phyloP scores from a whole-genome alignment of 2,113 vertebrate species.

The Chloropsis hardwickii region DNA sequence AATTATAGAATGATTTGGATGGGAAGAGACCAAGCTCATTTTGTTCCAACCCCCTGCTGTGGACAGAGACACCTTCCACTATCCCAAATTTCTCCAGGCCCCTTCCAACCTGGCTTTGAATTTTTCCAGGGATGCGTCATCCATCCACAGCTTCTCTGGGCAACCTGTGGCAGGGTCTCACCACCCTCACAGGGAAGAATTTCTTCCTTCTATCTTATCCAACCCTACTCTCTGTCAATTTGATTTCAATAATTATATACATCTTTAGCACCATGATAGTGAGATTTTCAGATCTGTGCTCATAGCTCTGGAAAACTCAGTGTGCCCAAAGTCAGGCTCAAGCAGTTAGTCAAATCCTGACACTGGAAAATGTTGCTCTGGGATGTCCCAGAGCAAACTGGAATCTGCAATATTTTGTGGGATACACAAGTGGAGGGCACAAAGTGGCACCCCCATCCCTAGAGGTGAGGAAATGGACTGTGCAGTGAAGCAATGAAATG shows the following conservation, averaged over 20 bases:
- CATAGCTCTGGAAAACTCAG: not conserved
- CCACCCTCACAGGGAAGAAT: not conserved
- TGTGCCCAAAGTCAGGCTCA: not conserved
- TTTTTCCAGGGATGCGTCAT: not conserved
- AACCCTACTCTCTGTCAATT: not conserved
- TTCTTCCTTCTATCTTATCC: not conserved
- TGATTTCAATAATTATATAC: not conserved
- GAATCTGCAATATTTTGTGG: not conserved
- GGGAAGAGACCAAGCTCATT: not conserved
- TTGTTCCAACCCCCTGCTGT: not conserved
- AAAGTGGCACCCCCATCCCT: not conserved
- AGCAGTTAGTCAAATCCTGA: not conserved
- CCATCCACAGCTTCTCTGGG: not conserved
- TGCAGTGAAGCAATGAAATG: rapidly evolving
- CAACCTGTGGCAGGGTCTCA: not conserved
- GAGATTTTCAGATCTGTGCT: not conserved
- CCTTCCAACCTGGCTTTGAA: not conserved
- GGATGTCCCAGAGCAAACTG: not conserved
- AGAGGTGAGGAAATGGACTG: not conserved
- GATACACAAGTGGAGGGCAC: not conserved
- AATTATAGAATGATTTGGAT: not conserved
- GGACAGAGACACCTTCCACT: not conserved
- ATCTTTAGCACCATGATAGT: not conserved
- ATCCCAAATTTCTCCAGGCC: not conserved
- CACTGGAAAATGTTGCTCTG: not conserved